phyloP scores from a whole-genome alignment of 2,888 invertebrate species.

The Diabrotica balteata region DNA sequence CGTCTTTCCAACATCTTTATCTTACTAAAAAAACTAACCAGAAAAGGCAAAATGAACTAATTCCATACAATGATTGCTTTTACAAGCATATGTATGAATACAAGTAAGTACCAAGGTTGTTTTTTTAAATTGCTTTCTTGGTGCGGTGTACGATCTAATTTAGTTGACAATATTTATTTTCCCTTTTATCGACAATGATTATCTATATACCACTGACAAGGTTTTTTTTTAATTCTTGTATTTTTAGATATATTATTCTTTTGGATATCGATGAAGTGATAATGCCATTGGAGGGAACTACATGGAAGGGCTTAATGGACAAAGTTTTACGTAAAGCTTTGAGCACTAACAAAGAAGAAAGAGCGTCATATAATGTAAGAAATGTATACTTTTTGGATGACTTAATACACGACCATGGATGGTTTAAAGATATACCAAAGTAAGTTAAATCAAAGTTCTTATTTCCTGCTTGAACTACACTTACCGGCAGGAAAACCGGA shows the following conservation, averaged over 20 bases:
- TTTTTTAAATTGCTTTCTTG: not conserved
- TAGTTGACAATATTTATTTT: too few relatives aligned
- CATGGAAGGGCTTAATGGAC: slow-evolving; percentile 82
- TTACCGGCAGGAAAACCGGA: too few relatives aligned
- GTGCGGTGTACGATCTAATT: not conserved
- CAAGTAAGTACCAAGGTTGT: slow-evolving; percentile 56
- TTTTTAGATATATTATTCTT: slow-evolving; percentile 76
- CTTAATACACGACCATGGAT: slow-evolving; percentile 80
- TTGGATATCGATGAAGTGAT: slow-evolving; percentile 95
- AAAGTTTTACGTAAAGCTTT: slow-evolving; percentile 71
- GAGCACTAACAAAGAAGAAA: slow-evolving; percentile 69
- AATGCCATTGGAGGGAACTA: slow-evolving; percentile 78
- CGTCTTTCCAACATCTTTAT: slow-evolving; percentile 87
- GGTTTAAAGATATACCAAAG: slow-evolving; percentile 77
- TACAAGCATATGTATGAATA: slow-evolving; percentile 92
- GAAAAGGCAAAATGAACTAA: slow-evolving; percentile 92
- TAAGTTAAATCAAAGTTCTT: slow-evolving; percentile 50
- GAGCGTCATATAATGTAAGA: slow-evolving; percentile 86
- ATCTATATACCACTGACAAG: too few relatives aligned
- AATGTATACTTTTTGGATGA: slow-evolving; percentile 94
- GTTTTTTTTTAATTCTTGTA: not conserved
- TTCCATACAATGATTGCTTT: slow-evolving; percentile 95
- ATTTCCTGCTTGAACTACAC: not conserved
- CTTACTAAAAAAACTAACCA: slow-evolving; percentile 90
- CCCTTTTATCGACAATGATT: too few relatives aligned